Base-by-base conservation (phyloP, 1,140 invertebrate genomes). In the Nasonia longicornis region DNA sequence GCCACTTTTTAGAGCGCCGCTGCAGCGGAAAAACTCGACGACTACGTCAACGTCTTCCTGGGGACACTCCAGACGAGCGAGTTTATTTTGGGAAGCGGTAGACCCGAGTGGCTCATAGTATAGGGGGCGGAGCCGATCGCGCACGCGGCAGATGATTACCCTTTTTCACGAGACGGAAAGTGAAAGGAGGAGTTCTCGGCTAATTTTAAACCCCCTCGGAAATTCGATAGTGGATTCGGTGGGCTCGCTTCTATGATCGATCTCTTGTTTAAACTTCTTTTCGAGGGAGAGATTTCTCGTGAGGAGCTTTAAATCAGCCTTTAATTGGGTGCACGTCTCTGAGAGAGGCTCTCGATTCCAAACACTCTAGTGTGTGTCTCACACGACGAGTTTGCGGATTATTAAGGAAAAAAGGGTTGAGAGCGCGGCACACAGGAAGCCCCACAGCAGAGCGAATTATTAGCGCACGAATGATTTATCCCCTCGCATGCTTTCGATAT, bases 401-500 rank as follows among this genome's bases (percentile, higher is more conserved):
- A 31, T 12, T 70, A 70, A 70, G 31, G 31, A 70, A 38, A 70
- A 35, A 35, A 70, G 35, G 69, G 69, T 70, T 35, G 31, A 20
- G 20, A 3, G 31, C 52, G 16, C 3, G 6, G 3, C 1, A n/a
- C 52, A 58, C 52, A 58, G 52, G 52, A 58, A 58, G 52, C 52
- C 20, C 20, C 6, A 6, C 52, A 70, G 66, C 22, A 67, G 7
- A 10, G 4, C 31, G 35, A 70, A 70, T 70, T 70, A 70, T 70
- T 42, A 70, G 69, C 26, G 35, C 22, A 70, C 31, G 42, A 70
- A 70, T 70, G 69, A 70, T 38, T 70, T 42, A 70, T 70, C 35
- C 69, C 69, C 69, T 38, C 31, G 31, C 31, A 70, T 20, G 26
- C 69, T 67, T 26, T 70, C 69, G 69, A 70, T 70, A 70, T 70